These are phyloP conservation scores for Aurelia sp. DNA, from an alignment of 30 jellyfish, hydroid and myxozoan species.

Conservation along the genomic window DNA sequence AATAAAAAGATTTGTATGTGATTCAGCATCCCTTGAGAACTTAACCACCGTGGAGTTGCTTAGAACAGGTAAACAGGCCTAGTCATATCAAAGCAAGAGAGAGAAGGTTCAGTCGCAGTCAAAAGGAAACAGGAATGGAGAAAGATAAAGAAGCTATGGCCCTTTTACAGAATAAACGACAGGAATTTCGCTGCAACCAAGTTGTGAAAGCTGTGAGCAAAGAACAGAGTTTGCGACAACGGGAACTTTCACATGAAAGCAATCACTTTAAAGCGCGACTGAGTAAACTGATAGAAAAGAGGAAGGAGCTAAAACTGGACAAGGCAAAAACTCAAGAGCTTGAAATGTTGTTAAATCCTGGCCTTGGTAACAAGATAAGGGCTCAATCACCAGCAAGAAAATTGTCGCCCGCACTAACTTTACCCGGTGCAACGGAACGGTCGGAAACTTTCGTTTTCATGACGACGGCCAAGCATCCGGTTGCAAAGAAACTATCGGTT, in stretches of 20 bases:
- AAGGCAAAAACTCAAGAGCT: constrained; percentile 48
- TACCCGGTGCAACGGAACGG: background rate
- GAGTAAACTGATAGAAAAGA: constrained; percentile 27
- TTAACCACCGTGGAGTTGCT: no score
- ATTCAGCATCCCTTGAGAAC: no score
- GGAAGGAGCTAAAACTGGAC: constrained; percentile 67
- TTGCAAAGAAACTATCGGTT: background rate
- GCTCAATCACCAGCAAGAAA: background rate
- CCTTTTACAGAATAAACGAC: constrained; percentile 46
- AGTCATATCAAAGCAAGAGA: no score
- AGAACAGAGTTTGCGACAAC: constrained; percentile 50
- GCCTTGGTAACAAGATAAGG: constrained; percentile 10
- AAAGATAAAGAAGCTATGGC: constrained; percentile 72
- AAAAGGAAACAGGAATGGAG: no score
- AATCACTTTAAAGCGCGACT: constrained; percentile 43
- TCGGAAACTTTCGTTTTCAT: background rate
- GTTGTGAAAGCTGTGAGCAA: constrained; percentile 64
- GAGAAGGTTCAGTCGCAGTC: no score
- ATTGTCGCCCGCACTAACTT: background rate
- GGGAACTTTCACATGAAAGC: constrained; percentile 61
- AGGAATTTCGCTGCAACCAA: constrained; percentile 63
- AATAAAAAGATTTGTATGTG: constrained; percentile 8
- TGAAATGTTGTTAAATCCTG: constrained; percentile 49
- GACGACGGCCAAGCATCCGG: background rate
- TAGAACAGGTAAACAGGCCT: no score